Evolutionary conservation across 2,113 vertebrate species (phyloP).

Genomic region (Tricholaema leucomelas): DNA sequence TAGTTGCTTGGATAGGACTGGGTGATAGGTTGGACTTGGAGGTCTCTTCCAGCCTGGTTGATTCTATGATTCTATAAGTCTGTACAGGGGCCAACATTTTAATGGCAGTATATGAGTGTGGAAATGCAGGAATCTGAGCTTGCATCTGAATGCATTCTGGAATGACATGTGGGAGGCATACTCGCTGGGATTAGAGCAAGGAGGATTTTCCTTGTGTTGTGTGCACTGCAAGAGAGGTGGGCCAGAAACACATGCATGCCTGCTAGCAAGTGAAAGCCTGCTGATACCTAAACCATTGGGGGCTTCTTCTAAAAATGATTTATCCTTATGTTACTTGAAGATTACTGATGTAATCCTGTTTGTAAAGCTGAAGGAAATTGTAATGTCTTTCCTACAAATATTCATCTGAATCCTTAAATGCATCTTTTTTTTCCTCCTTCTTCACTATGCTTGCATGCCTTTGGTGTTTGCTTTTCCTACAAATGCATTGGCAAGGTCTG

Average conservation of each 20-base stretch:
- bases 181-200: constrained; percentile 32
- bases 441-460: not conserved
- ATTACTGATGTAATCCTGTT: constrained; percentile 71
- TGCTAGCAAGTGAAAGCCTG: constrained; percentile 53
- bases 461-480: not conserved
- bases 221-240: constrained; percentile 3
- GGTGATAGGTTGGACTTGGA: too few species aligned
- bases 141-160: not conserved
- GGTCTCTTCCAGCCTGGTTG: too few species aligned
- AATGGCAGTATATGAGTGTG: not conserved
- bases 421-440: not conserved
- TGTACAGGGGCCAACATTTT: not conserved
- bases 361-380: constrained; percentile 52
- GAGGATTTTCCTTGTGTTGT: constrained; percentile 35
- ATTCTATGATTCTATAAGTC: too few species aligned
- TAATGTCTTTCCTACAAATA: constrained; percentile 15
- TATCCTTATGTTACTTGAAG: constrained; percentile 57
- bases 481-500: not conserved
- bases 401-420: constrained; percentile 20
- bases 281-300: constrained; percentile 46
- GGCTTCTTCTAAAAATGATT: constrained; percentile 50
- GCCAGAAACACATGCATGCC: constrained; percentile 42
- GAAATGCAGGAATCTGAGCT: not conserved
- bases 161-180: not conserved
- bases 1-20: too few species aligned